Percentiles rank a stretch among this genome's conserved stretches.
Evolutionary conservation across 2,888 invertebrate genomes (phyloP).

Genomic region (Tenodera sinensis): DNA sequence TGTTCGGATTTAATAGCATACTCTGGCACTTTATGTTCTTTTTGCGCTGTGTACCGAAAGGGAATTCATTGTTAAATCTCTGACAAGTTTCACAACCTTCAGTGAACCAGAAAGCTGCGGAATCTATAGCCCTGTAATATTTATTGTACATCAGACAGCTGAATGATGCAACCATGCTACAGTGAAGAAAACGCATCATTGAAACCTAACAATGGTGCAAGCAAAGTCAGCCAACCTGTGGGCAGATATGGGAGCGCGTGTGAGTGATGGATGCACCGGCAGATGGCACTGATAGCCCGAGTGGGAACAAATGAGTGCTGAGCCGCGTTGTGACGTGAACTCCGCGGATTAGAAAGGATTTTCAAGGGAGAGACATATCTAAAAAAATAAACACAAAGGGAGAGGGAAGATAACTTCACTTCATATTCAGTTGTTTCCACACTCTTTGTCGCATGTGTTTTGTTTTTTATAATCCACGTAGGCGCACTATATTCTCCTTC

Average conservation of each 20-base stretch:
- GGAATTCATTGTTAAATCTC: no score
- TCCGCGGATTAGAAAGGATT: slow-evolving; percentile 4
- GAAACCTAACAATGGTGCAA: neutral
- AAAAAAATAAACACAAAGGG: neutral
- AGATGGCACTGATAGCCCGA: slow-evolving; percentile 29
- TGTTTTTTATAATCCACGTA: neutral
- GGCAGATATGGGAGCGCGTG: slow-evolving; percentile 2
- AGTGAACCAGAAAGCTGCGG: neutral
- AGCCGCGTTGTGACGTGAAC: slow-evolving; percentile 11
- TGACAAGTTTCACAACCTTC: neutral
- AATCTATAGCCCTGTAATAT: neutral
- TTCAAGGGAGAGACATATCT: neutral
- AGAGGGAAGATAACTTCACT: neutral
- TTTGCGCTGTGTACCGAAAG: no score
- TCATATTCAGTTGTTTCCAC: slow-evolving; percentile 6
- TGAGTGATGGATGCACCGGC: slow-evolving; percentile 26
- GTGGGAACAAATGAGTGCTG: slow-evolving; percentile 25
- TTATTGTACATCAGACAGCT: neutral
- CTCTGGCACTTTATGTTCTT: no score
- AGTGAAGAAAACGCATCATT: neutral
- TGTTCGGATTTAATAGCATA: no score
- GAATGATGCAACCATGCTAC: neutral
- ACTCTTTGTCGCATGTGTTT: neutral
- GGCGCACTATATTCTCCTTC: neutral
- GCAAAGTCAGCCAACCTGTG: neutral